Evolutionary conservation across 2,888 invertebrate species (phyloP), one percentile per base, ranked within the genome.

Genomic region (Digitonthophagus gazella): DNA sequence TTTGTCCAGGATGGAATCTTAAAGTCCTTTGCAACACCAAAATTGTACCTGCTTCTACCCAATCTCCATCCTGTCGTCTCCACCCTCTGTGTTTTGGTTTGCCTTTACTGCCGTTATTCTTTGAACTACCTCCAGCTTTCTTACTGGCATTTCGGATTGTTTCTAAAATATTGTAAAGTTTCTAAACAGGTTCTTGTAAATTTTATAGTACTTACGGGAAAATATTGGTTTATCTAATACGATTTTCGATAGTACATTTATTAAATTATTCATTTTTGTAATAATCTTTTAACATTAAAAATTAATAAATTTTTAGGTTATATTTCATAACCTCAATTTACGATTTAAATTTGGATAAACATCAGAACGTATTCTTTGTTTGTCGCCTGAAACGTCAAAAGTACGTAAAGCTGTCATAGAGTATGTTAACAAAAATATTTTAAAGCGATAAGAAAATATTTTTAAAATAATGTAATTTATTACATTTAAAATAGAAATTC

Each of bases 1-100:
- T 90, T 67, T 93, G 80, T 6, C 93, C 93, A 4, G 94, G 93
- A 82, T 93, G 93, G 79, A 92, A 94, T 67, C 93, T 85, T 0
- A 90, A 83, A 2, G 82, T 88, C 65, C 86, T 82, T 80, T 94
- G 94, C 0, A 89, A 88, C 0, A 84, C 93, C 69, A 94, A 78
- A 75, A 92, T 87, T 64, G 88, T 88, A 55, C 93, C 92, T 6
- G 85, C 80, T 64, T 88, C 83, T 2, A 93, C 93, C 70, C 75
- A 77, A 74, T 85, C 82, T 0, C 93, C 92, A 77, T 93, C 92
- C 75, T 90, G 90, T n/a, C 88, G 88, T 76, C 89, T 90, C 88
- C 91, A 90, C 0, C 93, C 93, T 78, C 93, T 86, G 76, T 90
- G 92, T 78, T 94, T 93, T 0, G 93, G 91, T 76, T 86, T 88